Conservation (phyloP, 2,797 vertebrate species). For the Channa striata region DNA sequence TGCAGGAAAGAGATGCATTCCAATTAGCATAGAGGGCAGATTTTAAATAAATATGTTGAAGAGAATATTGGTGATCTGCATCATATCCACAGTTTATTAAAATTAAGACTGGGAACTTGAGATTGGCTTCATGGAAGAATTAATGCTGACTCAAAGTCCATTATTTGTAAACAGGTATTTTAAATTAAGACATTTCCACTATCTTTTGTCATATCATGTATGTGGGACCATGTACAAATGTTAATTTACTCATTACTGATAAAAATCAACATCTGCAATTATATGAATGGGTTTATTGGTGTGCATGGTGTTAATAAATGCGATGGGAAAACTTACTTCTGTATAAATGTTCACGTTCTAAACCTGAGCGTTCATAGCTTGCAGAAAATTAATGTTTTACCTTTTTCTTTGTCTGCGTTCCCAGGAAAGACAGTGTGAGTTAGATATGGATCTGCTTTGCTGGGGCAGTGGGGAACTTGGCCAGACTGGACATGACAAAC, state of each 20-base stretch:
- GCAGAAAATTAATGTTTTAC: neutral
- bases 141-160: slow-evolving; percentile 4
- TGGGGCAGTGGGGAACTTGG: slow-evolving; percentile 69
- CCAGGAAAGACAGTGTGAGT: slow-evolving; percentile 15
- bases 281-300: neutral
- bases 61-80: slow-evolving; percentile 71
- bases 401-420: slow-evolving; percentile 24
- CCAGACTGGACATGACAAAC: slow-evolving; percentile 53
- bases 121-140: slow-evolving; percentile 46
- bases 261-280: neutral
- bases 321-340: neutral
- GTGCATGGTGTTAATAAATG: neutral
- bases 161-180: slow-evolving; percentile 9
- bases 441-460: slow-evolving; percentile 61
- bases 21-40: slow-evolving; percentile 90
- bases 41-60: slow-evolving; percentile 81
- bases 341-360: neutral
- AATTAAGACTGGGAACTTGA: slow-evolving; percentile 42
- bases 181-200: slow-evolving; percentile 2
- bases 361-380: neutral
- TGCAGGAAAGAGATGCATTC: slow-evolving; percentile 80
- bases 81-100: slow-evolving; percentile 67
- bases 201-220: neutral
- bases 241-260: no score
- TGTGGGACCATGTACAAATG: neutral